Base-by-base conservation (phyloP, 2,113 vertebrate genomes). In the Nothoprocta pentlandii region DNA sequence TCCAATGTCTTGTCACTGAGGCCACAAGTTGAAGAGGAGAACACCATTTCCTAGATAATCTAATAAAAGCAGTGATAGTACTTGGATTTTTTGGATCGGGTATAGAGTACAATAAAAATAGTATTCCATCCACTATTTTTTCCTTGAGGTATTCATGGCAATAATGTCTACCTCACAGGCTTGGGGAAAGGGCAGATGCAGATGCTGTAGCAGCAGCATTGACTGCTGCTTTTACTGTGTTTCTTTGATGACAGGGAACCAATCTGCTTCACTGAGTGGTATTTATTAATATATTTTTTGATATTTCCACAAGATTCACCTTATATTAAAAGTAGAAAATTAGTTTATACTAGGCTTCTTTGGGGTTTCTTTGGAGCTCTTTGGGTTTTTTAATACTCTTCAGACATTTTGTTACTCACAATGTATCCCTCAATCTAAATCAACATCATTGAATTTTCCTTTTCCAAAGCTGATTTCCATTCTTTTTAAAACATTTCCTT, bases 391-490 rank as follows among this genome's bases (percentile, higher is more conserved):
- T 21, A 77, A 80, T 61, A 71, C 2, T 34, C 25, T 75, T 86
- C 42, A 64, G 44, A 71, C 12, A 10, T 76, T 85, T 69, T 90
- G 28, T 80, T 71, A 64, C 39, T 66, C 51, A 66, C 23, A 28
- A 20, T 54, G 19, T 25, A n/a, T 80, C 77, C 13, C 9, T 86
- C 47, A 70, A 39, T 77, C 67, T 91, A 84, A 92, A 81, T 56
- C 63, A 86, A 71, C 22, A 69, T 79, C 91, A 95, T 28, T 91
- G 70, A 91, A 74, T 92, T 94, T 85, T 85, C 2, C 0, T 13
- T 77, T 92, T 96, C 54, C 36, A 89, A 83, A 92, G 87, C 79
- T 75, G 67, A 77, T 80, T 42, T 92, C n/a, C 30, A 30, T 80
- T 85, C 58, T 76, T 93, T 87, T 78, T 58, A 39, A 69, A 19